Base-by-base conservation (phyloP, 2,113 vertebrate species). In the Tor tambroides region DNA sequence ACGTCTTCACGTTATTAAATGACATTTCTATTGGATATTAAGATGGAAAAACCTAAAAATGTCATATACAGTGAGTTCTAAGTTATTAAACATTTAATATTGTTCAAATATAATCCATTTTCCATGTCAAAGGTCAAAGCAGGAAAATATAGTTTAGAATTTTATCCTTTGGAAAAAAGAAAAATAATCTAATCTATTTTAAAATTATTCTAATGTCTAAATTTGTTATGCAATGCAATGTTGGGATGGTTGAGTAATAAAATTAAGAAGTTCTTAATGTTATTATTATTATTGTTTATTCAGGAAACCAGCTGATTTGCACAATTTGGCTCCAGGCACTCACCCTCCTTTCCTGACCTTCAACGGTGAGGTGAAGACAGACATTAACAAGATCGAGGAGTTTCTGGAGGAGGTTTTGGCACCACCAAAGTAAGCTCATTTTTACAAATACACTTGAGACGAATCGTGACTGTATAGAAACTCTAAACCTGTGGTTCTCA, bases 311-410 rank as follows among this genome's bases (percentile, higher is more conserved):
- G 96, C 97, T 0, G 98, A 99, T 90, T 94, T 99, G 86, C 97
- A 99, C 92, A 99, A 99, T 93, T 94, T 99, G 67, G 98, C 98
- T 72, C 98, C 98, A 0, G 98, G 98, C 67, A 98, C 98, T 0
- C 98, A 99, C 88, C 98, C 98, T 2, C 98, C 98, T 28, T 99
- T 99, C 93, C 94, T 99, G 90, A 99, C 98, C 85, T 99, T 96
- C 93, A 96, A 99, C 2, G 97, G 97, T 30, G 98, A 99, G 46
- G 97, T 99, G 92, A 99, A 98, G 95, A 99, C 98, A 1, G 98
- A 99, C 21, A 94, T 99, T 93, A 99, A 99, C 93, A 98, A 99
- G 94, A 99, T 99, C 11, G 98, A 99, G 89, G 98, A 99, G 94
- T 99, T 99, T 89, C 95, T 99, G 83, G 98, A 99, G 94, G 98